Evolutionary conservation across 2,888 invertebrate genomes (phyloP), one percentile per base, ranked within the genome.

Genomic region (Melanotus villosus): DNA sequence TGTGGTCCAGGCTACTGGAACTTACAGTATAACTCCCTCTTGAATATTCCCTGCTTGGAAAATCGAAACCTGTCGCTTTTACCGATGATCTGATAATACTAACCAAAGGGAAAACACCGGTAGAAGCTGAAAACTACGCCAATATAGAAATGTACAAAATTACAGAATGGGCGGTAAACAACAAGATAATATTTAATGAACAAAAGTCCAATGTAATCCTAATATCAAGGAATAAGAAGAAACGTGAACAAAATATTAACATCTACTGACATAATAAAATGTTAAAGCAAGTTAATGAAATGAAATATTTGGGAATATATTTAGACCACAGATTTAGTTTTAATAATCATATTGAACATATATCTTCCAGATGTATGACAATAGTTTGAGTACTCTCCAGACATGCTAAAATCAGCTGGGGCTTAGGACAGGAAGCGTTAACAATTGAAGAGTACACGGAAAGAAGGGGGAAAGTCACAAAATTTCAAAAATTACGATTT

Each of bases 121-220:
- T 14, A 10, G 26, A 59, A 9, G 59, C 45, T 14, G 10, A 18
- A 16, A 43, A 43, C 16, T 43, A 43, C 43, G 23, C 38, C 36
- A 43, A 59, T 59, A n/a, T 43, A 23, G 59, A 26, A 30, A 41
- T 14, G 21, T 12, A 41, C 12, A 58, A 58, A 58, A 59, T 59
- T 4, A 43, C 10, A 19, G 38, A 9, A 4, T 59, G 59, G 45
- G 58, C 58, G 10, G 38, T 18, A 38, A 21, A 38, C 18, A 58
- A 58, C 26, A 58, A 38, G 0, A 38, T 38, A 7, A 38, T 1
- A 1, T 58, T 58, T 36, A 58, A 58, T 21, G 38, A 58, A 58
- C 5, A 36, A 19, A 58, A 58, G 18, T 58, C 58, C 16, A 23
- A 6, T n/a, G 41, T 38, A 16, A 38, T 58, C 18, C 12, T 58